These are phyloP conservation scores for Microchrysa polita DNA, from an alignment of 2,888 invertebrate species.

Conservation along the genomic window DNA sequence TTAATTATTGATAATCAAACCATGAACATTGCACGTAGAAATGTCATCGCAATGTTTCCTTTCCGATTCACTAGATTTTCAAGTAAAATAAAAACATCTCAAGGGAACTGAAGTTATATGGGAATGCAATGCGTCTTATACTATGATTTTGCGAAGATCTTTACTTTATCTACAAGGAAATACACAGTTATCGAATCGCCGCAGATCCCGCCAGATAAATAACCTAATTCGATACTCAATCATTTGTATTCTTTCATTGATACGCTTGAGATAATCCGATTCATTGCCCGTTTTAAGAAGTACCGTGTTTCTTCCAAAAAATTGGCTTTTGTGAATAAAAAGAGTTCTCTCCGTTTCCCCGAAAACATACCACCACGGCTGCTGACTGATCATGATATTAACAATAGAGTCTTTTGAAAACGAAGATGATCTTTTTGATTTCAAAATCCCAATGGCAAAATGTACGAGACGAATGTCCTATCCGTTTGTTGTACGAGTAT, in stretches of 20 bases:
- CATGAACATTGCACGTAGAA: too few relatives aligned
- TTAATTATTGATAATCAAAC: too few relatives aligned
- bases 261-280: not conserved
- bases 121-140: too few relatives aligned
- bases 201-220: too few relatives aligned
- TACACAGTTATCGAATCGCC: too few relatives aligned
- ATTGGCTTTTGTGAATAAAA: not conserved
- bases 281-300: not conserved
- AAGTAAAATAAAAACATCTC: too few relatives aligned
- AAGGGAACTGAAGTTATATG: too few relatives aligned
- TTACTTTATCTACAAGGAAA: too few relatives aligned
- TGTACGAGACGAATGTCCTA: not conserved
- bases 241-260: not conserved
- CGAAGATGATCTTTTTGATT: conserved; percentile 5
- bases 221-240: too few relatives aligned
- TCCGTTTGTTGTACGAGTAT: not conserved
- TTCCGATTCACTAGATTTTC: too few relatives aligned
- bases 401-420: conserved; percentile 15
- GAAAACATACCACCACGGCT: conserved; percentile 19
- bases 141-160: too few relatives aligned
- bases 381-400: conserved; percentile 12
- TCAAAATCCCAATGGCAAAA: not conserved
- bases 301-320: not conserved
- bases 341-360: not conserved
- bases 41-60: too few relatives aligned